These are phyloP conservation scores for Eubasilissa regina DNA, from an alignment of 1,140 invertebrate genomes.

Conservation along the genomic window DNA sequence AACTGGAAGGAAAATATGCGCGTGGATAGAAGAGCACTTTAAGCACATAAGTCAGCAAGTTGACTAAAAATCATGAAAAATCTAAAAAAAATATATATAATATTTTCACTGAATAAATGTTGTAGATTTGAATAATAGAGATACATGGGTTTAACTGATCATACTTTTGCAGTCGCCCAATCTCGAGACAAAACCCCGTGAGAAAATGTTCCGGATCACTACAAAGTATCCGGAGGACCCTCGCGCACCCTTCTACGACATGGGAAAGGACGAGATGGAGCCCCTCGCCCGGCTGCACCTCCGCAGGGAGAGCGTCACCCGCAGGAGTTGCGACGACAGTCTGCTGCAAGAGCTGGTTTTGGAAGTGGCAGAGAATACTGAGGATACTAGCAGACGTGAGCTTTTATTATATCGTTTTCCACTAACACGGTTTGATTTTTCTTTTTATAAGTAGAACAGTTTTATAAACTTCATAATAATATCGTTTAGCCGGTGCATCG, in stretches of 20 bases:
- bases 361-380: constrained; percentile 81
- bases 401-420: constrained; percentile 41
- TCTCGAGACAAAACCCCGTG: constrained; percentile 85
- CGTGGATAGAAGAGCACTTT: too few relatives aligned
- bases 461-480: too few relatives aligned
- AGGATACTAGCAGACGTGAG: constrained; percentile 82
- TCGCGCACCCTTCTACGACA: constrained; percentile 93
- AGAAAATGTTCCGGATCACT: constrained; percentile 92
- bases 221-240: constrained; percentile 89
- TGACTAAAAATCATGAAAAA: too few relatives aligned
- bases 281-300: constrained; percentile 86
- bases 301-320: constrained; percentile 80
- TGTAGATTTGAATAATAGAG: too few relatives aligned
- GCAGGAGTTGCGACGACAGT: constrained; percentile 81
- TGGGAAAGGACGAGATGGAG: constrained; percentile 80
- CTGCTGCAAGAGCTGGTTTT: constrained; percentile 74
- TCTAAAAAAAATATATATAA: too few relatives aligned
- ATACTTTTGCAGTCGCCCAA: constrained; percentile 83
- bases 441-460: too few relatives aligned
- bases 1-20: too few relatives aligned
- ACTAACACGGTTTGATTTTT: too few relatives aligned
- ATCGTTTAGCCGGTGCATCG: too few relatives aligned
- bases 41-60: too few relatives aligned
- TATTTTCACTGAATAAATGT: too few relatives aligned
- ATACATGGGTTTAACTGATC: too few relatives aligned